Evolutionary conservation across 2,113 vertebrate genomes (phyloP), one percentile per base, ranked within the genome.

Genomic region (Falco punctatus): DNA sequence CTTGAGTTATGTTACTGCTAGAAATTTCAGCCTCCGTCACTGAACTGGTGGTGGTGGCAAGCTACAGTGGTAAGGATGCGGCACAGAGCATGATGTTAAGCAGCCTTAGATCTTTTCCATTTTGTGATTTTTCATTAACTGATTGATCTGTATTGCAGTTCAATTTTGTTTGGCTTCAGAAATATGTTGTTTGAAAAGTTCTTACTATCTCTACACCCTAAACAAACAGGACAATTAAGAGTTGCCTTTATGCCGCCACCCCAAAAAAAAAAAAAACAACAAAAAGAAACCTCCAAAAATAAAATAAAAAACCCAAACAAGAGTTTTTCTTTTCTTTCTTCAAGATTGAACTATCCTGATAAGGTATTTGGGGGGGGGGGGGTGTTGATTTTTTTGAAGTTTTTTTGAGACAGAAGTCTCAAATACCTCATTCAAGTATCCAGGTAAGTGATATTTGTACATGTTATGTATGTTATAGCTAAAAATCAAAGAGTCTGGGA

Each of bases 91-190:
- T 57, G 27, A 30, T 26, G 49, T 59, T 38, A n/a, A 82, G 90
- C 35, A 61, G 62, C 26, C 65, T 66, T 51, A n/a, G 32, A 66
- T 75, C 27, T 44, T 65, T 44, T 51, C 61, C 54, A 18, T 65
- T 44, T 81, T 24, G 52, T 40, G 40, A 57, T 81, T 78, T 62
- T 59, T 42, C 85, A 62, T 65, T 48, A 80, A 23, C 15, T 84
- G 61, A 85, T 52, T 73, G 81, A 94, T 91, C 73, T 87, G 69
- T 65, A 72, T 48, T 86, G 86, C 72, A 61, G 92, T 89, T 93
- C 87, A 73, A 27, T 35, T 88, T 66, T 84, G 69, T 82, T 79
- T 71, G 49, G 86, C 91, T 94, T 87, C 91, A 78, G 84, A 91
- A 75, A 67, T 78, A 15, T 57, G 48, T 54, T 78, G 78, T 72